Percentiles rank a stretch among this genome's conserved stretches.
Conservation (phyloP, 2,888 invertebrate species). For the Cephus runcator region DNA sequence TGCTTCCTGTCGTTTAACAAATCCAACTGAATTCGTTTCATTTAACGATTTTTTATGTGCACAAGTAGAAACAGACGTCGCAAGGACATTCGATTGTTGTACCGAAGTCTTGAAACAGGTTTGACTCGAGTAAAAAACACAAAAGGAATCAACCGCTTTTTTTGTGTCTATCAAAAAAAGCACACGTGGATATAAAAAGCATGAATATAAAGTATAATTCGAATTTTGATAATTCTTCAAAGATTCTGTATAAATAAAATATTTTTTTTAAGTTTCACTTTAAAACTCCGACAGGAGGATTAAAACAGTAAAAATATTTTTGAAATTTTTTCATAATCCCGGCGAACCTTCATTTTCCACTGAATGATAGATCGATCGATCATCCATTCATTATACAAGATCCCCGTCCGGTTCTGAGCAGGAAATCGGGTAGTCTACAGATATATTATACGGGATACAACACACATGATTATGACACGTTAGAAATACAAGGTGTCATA, state of each 20-base stretch:
- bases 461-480: background rate
- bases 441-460: background rate
- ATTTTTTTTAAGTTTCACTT: background rate
- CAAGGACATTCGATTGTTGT: background rate
- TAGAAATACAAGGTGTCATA: background rate
- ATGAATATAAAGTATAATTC: too few relatives aligned
- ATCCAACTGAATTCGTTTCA: background rate
- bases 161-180: background rate
- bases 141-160: background rate
- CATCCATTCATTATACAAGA: background rate
- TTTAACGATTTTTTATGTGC: background rate
- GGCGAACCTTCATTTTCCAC: background rate
- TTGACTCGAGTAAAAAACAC: background rate
- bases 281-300: background rate
- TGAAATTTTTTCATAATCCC: background rate
- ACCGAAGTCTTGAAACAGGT: background rate
- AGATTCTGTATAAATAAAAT: background rate
- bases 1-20: background rate
- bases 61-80: background rate
- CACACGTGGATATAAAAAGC: too few relatives aligned
- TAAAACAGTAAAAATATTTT: background rate
- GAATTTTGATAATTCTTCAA: background rate
- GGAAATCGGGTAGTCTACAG: slow-evolving; percentile 32
- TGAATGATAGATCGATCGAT: background rate
- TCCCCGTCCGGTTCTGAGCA: slow-evolving; percentile 32